Base-by-base conservation (phyloP, 2,113 vertebrate genomes). In the Nestor notabilis region DNA sequence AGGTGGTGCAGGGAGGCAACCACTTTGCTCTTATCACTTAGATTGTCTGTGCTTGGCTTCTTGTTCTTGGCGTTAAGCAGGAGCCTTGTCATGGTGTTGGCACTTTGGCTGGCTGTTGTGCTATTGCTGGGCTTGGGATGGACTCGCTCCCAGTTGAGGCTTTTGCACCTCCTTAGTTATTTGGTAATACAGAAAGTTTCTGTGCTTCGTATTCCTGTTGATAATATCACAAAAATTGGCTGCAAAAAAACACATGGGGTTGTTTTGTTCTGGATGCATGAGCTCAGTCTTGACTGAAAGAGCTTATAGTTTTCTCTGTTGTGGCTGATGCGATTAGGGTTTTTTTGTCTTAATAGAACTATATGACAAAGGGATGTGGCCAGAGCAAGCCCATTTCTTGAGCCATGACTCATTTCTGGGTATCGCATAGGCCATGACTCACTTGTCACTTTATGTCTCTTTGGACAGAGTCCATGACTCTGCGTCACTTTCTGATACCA, bases 281-380 rank as follows among this genome's bases (percentile, higher is more conserved):
- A 87, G 44, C 76, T 72, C 61, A 69, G 44, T 43, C 39, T 50
- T 12, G 56, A 27, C 75, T 79, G 46, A 55, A 53, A 23, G 35
- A 27, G 60, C 19, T 79, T 28, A n/a, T 41, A 0, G 0, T 80
- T 87, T 56, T 28, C 27, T 83, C 16, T 86, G 41, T 68, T 0
- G 0, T n/a, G 83, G 53, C 71, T 93, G 83, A 31, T 87, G 63
- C 63, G 61, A 5, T 65, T 33, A 14, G 18, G 5, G n/a, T 7
- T n/a, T 55, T 61, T 71, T 83, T 8, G 39, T 65, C 13, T 56
- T 28, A 31, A 19, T 56, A 86, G 77, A 87, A 31, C 29, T 12
- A 0, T 7, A 17, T 28, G 87, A 29, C 4, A 10, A 44, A 81
- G 46, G 83, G 68, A 18, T n/a, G 27, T 58, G 90, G 69, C 77